Base-by-base conservation (phyloP, 1,140 invertebrate genomes). In the Eufriesea mexicana region DNA sequence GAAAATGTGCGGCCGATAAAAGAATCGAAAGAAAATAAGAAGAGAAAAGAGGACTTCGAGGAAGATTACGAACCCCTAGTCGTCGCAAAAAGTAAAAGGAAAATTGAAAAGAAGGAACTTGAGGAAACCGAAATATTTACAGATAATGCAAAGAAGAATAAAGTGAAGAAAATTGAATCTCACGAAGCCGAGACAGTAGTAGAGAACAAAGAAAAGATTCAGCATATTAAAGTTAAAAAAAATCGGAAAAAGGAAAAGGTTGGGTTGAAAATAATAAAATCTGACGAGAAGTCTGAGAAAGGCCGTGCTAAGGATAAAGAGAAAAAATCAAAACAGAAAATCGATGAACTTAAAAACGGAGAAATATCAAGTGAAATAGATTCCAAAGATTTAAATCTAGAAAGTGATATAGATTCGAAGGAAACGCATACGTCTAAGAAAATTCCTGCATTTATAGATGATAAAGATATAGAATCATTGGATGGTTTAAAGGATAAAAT, bases 401-500 rank as follows among this genome's bases (percentile, higher is more conserved):
- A 84, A 72, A 86, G 51, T 47, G 67, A 76, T 81, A 64, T 89
- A 73, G 77, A 84, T 54, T 72, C 67, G 18, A 86, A 86, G 59
- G 87, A 90, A 73, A 73, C 81, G 12, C 89, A 89, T 68, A 82
- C 78, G 25, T 89, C 89, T 47, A 91, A 90, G 61, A 93, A 92
- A 84, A 84, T 92, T 71, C 79, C 90, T 67, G 84, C 91, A 51
- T 86, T 91, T 67, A 83, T 91, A 28, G 91, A 83, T 84, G 90
- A 93, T 83, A 93, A 93, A 68, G 94, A 94, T 89, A 88, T 93
- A 61, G 94, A 94, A 47, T 94, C 92, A 8, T 89, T 94, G 68
- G 94, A 94, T 70, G 91, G 93, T 88, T 85, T 94, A 73, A 94
- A 94, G 74, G 93, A 96, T 87, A 95, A 96, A 84, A 96, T 96